Base-by-base conservation (phyloP, 1,140 invertebrate species). In the Armadillidium nasatum region DNA sequence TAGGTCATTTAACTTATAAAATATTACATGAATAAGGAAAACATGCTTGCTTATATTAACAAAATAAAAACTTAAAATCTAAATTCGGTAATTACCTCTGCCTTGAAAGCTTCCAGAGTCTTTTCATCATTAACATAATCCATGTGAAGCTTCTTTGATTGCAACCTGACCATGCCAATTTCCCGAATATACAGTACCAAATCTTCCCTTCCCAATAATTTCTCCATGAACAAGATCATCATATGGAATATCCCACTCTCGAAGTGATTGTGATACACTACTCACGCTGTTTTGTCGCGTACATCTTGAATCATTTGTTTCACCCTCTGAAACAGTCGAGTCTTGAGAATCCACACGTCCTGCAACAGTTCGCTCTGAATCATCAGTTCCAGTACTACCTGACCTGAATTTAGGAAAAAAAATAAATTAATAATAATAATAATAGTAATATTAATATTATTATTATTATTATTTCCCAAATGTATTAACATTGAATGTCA, bases 111-210 rank as follows among this genome's bases (percentile, higher is more conserved):
- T 84, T 98, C 94, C 44, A 98, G 86, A 76, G 93, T 93, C 83
- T 93, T 93, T 82, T 95, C 92, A 86, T 96, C 93, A 83, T 97
- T 93, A 11, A 93, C 87, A 83, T 95, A 92, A 83, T 94, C 93
- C 89, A 97, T 96, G 84, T 97, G 94, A 72, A 99, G 87, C n/a
- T 81, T 97, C 89, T 88, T 99, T 99, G 74, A 99, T 94, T n/a
- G 97, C 97, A 45, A 99, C 96, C 85, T 96, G 93, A 1, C 97
- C 97, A 87, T 99, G 96, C 96, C 97, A 99, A 82, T 94, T 91
- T 66, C 96, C 97, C 82, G 94, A 90, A 85, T 94, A 95, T 22
- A 99, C 96, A 10, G 92, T 95, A 67, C 95, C 95, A 88, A 98
- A 98, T 77, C 95, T 89, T 13, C 96, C 96, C 33, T 89, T 91